Evolutionary conservation across 2,113 vertebrate genomes (phyloP), one percentile per base, ranked within the genome.

Genomic region (Ceuthmochares aereus): DNA sequence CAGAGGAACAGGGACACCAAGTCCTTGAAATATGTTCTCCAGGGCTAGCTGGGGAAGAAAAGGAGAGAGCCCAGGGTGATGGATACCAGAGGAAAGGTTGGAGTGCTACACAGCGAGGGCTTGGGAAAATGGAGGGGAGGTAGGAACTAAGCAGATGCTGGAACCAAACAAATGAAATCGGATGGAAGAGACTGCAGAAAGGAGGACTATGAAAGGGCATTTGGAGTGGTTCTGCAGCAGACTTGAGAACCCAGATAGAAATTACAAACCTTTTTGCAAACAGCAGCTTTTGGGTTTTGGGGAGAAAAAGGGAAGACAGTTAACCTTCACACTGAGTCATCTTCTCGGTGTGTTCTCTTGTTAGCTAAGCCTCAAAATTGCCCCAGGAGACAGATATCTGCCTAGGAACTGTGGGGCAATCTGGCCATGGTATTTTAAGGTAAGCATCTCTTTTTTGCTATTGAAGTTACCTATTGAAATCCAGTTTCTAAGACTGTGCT

Each of bases 81-180:
- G 37, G 20, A 11, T 27, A 16, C 2, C 30, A 81, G 22, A 2
- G 21, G 49, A 79, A 43, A 58, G 23, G 12, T 1, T 82, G 81
- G 30, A 26, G 9, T 7, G 19, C 14, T 47, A 42, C 21, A 20
- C 0, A 2, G 20, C 8, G 14, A 67, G 19, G 20, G 18, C 32
- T 54, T 52, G 22, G 29, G 47, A 83, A 86, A 7, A 29, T 49
- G 51, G 34, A 54, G 49, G 6, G 29, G 34, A 85, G 19, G 51
- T 10, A 45, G 55, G 42, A 73, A 18, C 9, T n/a, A 27, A 68
- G 45, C 34, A 77, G 66, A 70, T 62, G 25, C 21, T 70, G 42
- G 37, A 81, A 63, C 23, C 8, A 2, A 60, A 78, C 63, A 34
- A 29, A 72, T 78, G 15, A 70, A 87, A 81, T 55, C 5, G 32